These are phyloP conservation scores for Chionis minor DNA, from an alignment of 2,113 vertebrate species.

Conservation along the genomic window DNA sequence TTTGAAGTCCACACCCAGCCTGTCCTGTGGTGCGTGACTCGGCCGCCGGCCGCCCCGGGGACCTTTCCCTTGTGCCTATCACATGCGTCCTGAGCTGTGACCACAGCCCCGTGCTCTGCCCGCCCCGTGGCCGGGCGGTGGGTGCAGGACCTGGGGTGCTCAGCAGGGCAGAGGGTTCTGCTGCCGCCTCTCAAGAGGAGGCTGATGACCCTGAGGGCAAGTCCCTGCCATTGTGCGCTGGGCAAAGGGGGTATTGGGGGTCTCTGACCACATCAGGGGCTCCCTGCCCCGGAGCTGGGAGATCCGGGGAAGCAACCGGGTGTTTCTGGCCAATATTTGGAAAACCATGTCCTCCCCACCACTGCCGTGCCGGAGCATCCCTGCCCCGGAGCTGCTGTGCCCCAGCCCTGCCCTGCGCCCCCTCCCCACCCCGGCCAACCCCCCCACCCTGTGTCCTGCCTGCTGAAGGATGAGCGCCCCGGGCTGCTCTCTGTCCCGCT, in stretches of 20 bases:
- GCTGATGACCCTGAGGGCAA: neutral
- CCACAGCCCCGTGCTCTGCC: neutral
- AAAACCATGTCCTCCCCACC: neutral
- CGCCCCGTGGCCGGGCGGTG: accelerated
- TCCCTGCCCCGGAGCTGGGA: neutral
- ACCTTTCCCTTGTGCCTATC: neutral
- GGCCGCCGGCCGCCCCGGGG: neutral
- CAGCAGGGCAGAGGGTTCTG: neutral
- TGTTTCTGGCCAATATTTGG: neutral
- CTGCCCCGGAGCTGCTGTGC: neutral
- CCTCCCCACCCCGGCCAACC: accelerated
- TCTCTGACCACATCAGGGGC: accelerated
- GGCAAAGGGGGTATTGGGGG: neutral
- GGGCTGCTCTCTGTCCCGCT: neutral
- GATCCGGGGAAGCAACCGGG: neutral
- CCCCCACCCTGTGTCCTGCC: neutral
- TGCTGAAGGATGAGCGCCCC: neutral
- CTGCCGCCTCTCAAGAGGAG: neutral
- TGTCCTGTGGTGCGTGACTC: neutral
- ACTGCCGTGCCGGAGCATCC: accelerated
- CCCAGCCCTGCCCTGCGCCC: no score
- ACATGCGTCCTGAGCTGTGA: accelerated
- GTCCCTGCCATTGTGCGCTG: accelerated
- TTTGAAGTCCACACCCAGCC: neutral
- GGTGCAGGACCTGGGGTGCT: neutral